Conservation (phyloP, 1,140 invertebrate genomes). For the Teleogryllus occipitalis region DNA sequence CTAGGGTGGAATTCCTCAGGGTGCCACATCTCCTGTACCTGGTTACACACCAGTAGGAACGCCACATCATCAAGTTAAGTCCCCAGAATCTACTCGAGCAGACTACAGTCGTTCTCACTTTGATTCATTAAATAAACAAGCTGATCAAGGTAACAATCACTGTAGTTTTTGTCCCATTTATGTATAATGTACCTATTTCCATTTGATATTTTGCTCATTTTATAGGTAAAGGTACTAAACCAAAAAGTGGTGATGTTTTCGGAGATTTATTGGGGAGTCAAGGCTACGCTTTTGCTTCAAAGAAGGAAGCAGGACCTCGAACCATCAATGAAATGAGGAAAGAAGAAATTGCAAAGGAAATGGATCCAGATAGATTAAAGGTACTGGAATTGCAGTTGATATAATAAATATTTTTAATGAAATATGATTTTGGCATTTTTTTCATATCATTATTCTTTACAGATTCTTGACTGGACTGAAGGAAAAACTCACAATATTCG, state of each 20-base stretch:
- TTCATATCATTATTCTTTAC: conserved; percentile 19
- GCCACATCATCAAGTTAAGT: conserved; percentile 35
- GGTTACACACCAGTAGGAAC: conserved; percentile 23
- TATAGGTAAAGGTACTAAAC: conserved; percentile 29
- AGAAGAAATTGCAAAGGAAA: conserved; percentile 72
- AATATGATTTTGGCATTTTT: too few species aligned
- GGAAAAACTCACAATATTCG: conserved; percentile 96
- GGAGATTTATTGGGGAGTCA: conserved; percentile 83
- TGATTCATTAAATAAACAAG: conserved; percentile 39
- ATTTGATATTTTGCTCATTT: background rate
- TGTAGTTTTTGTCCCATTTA: background rate
- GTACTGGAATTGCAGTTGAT: conserved; percentile 37
- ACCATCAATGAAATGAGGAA: conserved; percentile 91
- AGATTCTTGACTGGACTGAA: conserved; percentile 76
- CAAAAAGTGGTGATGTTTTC: conserved; percentile 61
- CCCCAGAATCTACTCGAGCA: conserved; percentile 32
- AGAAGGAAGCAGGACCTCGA: conserved; percentile 67
- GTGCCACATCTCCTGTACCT: conserved; percentile 14
- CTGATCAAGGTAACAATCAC: conserved; percentile 21
- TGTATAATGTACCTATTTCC: background rate
- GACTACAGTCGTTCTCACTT: conserved; percentile 61
- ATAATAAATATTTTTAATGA: too few species aligned
- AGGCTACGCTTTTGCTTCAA: conserved; percentile 70
- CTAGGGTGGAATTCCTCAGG: conserved; percentile 9
- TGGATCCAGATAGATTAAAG: conserved; percentile 87